Base-by-base conservation (phyloP, 2,797 vertebrate species). In the Sebastes baramenuke region DNA sequence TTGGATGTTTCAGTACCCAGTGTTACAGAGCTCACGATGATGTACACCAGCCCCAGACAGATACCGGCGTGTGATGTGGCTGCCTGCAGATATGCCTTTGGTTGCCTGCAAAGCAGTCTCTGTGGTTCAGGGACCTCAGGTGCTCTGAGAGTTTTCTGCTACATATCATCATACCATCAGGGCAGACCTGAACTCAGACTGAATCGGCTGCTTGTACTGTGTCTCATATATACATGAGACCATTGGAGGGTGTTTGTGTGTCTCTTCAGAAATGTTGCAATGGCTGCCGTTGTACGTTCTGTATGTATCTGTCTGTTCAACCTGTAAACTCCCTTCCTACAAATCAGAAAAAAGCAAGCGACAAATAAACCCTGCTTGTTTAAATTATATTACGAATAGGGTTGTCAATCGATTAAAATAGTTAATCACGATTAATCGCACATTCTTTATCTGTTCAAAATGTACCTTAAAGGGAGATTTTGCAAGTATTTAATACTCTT, bases 1-100 rank as follows among this genome's bases (percentile, higher is more conserved):
- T 93, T 93, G 88, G 88, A 89, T 91, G 91, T 92, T 90, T 89
- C 92, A 83, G 88, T 87, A 88, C 89, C 77, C 60, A 20, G 77
- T 69, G 92, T 86, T 93, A 81, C 89, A 90, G 80, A 84, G 92
- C 93, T 91, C 87, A 74, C 77, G 85, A 89, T 88, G 92, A 90
- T 92, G 89, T 89, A 82, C 88, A 87, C 79, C 84, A 81, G 76
- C 81, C 81, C 85, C 83, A 89, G 85, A 91, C 88, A 89, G 84
- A 90, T 81, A 83, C 69, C 34, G 58, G 55, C 24, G 81, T 93
- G 87, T 92, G 91, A 92, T 94, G 91, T 91, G 62, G 82, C 82
- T 82, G 91, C 93, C 92, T 93, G 92, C 86, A 94, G 93, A 91
- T 88, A 92, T 84, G 94, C 91, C 91, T 93, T 94, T 92, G 89